phyloP scores from a whole-genome alignment of 2,888 invertebrate species.

The Agrotis segetum region DNA sequence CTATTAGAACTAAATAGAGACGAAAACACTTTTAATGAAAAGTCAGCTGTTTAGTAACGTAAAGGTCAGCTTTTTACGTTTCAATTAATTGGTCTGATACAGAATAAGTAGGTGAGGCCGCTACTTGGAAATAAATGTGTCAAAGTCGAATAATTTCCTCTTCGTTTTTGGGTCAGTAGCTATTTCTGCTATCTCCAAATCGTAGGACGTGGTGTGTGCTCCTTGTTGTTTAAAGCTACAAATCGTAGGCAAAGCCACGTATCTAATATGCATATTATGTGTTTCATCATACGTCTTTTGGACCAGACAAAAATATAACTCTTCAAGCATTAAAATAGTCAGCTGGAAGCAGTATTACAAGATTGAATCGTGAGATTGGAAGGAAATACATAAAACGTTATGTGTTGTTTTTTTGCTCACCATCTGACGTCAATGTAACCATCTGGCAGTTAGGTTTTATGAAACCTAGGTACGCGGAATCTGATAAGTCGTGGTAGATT shows the following conservation, averaged over 20 bases:
- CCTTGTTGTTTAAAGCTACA: constrained; percentile 30
- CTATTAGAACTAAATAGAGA: too few species aligned
- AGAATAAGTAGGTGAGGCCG: neutral
- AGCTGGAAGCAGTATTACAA: constrained; percentile 3
- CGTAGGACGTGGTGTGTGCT: constrained; percentile 24
- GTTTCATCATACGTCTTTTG: constrained; percentile 15
- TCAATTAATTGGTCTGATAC: neutral
- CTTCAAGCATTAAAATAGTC: neutral
- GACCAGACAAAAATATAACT: constrained; percentile 20
- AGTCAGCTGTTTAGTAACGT: too few species aligned
- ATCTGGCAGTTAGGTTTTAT: constrained; percentile 37
- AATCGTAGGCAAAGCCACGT: constrained; percentile 48
- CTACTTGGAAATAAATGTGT: neutral
- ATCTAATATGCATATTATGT: constrained; percentile 27
- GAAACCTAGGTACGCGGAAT: constrained; percentile 3
- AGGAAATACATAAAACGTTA: constrained; percentile 4
- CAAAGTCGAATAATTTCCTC: neutral
- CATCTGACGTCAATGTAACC: constrained; percentile 12
- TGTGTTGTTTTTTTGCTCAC: constrained; percentile 12
- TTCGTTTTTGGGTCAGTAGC: neutral
- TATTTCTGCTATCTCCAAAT: neutral
- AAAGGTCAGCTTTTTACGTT: too few species aligned
- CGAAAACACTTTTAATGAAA: neutral
- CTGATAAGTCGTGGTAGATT: constrained; percentile 14
- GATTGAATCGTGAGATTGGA: neutral